phyloP scores from a whole-genome alignment of 2,888 invertebrate genomes.

The Carcina quercana region DNA sequence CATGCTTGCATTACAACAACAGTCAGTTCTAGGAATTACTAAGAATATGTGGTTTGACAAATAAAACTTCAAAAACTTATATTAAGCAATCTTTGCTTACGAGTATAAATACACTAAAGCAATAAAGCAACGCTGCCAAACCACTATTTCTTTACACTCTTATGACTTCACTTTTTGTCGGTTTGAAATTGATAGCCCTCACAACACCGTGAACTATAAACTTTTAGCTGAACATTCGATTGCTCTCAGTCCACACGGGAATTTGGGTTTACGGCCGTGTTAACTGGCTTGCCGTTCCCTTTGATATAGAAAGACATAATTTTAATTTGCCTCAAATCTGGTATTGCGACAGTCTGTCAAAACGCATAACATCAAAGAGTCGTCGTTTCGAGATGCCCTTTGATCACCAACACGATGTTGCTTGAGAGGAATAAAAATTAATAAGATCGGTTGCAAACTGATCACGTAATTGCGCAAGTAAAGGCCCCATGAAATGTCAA shows the following conservation, averaged over 20 bases:
- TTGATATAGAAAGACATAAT: constrained; percentile 21
- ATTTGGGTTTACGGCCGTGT: constrained; percentile 45
- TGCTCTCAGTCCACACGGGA: constrained; percentile 32
- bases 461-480: constrained; percentile 20
- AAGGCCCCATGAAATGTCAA: constrained; percentile 25
- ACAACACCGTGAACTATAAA: constrained; percentile 35
- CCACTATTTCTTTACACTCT: constrained; percentile 34
- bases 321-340: constrained; percentile 15
- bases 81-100: no score
- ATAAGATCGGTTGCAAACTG: constrained; percentile 6
- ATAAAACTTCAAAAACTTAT: no score
- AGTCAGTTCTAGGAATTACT: no score
- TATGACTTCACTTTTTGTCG: constrained; percentile 44
- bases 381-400: constrained; percentile 18
- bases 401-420: constrained; percentile 20
- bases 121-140: no score
- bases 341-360: constrained; percentile 16
- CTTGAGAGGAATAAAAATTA: constrained; percentile 7
- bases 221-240: constrained; percentile 33
- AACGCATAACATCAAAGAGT: constrained; percentile 20
- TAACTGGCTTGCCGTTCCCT: constrained; percentile 27
- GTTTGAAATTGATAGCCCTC: constrained; percentile 47
- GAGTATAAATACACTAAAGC: no score
- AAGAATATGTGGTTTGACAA: no score
- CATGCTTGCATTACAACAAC: no score